phyloP scores from a whole-genome alignment of 2,888 invertebrate species.

The Petrolisthes manimaculis region DNA sequence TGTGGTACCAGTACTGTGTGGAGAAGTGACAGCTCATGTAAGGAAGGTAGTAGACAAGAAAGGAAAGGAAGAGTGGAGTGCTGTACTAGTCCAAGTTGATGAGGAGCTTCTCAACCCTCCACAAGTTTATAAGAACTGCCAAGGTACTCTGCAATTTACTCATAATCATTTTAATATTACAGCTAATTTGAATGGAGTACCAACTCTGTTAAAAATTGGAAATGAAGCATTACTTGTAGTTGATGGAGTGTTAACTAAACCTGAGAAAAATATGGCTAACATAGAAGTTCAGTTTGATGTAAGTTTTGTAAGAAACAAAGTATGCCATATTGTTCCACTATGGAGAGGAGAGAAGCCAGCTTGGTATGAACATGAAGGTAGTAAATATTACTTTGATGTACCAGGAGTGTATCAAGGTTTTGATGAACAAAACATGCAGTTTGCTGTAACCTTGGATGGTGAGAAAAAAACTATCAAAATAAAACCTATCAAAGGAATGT shows the following conservation, averaged over 20 bases:
- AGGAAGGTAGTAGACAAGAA: not conserved
- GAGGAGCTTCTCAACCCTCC: not conserved
- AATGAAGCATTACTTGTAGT: not conserved
- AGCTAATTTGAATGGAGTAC: not conserved
- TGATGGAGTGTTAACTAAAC: not conserved
- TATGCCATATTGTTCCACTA: not conserved
- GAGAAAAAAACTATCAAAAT: not conserved
- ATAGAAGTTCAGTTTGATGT: constrained; percentile 25
- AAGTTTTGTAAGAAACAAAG: not conserved
- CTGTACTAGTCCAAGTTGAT: constrained; percentile 21
- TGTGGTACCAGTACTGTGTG: not conserved
- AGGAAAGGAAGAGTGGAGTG: constrained; percentile 3
- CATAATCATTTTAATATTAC: not conserved
- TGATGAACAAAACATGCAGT: not conserved
- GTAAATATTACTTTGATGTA: constrained; percentile 14
- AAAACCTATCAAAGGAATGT: constrained; percentile 1
- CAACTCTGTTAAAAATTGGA: not conserved
- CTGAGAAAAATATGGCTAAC: not conserved
- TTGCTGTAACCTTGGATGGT: constrained; percentile 13
- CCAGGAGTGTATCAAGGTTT: constrained; percentile 11
- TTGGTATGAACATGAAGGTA: not conserved
- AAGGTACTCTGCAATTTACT: not conserved
- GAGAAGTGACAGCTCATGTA: constrained; percentile 26
- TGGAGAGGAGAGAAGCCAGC: constrained; percentile 36
- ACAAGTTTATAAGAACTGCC: not conserved